Conservation (phyloP, 2,797 vertebrate genomes). For the Pygocentrus nattereri region DNA sequence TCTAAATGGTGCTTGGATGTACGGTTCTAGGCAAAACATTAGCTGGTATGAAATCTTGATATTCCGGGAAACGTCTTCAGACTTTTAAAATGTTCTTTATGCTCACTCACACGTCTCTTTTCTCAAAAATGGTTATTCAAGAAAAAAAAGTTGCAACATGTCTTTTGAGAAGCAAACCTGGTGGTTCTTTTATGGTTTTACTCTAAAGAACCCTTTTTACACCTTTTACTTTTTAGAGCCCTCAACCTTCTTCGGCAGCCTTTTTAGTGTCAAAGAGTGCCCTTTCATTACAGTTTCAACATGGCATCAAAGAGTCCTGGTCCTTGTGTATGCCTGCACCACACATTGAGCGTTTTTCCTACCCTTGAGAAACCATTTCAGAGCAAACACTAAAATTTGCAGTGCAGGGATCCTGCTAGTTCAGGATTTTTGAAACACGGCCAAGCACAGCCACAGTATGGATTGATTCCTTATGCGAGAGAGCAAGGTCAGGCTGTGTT, state of each 20-base stretch:
- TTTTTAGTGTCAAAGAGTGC: too few relatives aligned
- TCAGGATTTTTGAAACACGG: background rate
- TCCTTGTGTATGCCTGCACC: background rate
- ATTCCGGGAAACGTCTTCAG: too few relatives aligned
- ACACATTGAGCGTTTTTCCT: background rate
- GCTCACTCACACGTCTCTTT: too few relatives aligned
- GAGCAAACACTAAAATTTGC: background rate
- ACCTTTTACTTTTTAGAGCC: too few relatives aligned
- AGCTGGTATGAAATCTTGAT: too few relatives aligned
- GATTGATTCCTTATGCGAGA: background rate
- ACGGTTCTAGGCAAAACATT: too few relatives aligned
- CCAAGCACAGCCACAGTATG: too few relatives aligned
- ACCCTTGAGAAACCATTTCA: background rate
- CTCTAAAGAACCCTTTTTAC: background rate
- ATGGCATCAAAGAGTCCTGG: background rate
- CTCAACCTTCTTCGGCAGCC: background rate
- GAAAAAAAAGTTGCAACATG: too few relatives aligned
- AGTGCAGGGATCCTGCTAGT: background rate
- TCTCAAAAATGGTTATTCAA: background rate
- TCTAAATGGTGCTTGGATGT: too few relatives aligned
- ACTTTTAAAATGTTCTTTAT: too few relatives aligned
- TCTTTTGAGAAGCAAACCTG: background rate
- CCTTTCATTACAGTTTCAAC: background rate
- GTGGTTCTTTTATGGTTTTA: background rate
- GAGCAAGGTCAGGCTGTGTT: background rate